Percentiles rank a stretch among this genome's conserved stretches.
phyloP scores from a whole-genome alignment of 2,113 vertebrate species.

The Patagioenas fasciata region DNA sequence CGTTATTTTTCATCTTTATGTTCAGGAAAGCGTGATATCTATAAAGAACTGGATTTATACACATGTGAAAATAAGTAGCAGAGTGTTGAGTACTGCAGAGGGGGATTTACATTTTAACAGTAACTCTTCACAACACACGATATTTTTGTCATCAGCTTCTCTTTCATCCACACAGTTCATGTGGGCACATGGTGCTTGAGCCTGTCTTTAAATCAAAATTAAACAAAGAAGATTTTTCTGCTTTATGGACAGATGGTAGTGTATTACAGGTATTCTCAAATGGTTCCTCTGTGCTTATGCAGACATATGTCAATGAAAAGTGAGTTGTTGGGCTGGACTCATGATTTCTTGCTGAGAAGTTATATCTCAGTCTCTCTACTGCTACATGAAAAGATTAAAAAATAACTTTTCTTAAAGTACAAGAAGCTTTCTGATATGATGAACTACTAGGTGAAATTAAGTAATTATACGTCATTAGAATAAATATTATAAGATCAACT shows the following conservation, averaged over 20 bases:
- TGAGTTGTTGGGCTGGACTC: not conserved
- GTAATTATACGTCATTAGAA: slow-evolving; percentile 53
- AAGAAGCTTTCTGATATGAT: slow-evolving; percentile 13
- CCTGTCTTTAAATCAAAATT: not conserved
- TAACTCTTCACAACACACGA: not conserved
- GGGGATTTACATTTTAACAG: not conserved
- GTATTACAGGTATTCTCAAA: slow-evolving; percentile 46
- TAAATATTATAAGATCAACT: slow-evolving; percentile 56
- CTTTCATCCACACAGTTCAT: not conserved
- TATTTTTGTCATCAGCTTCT: not conserved
- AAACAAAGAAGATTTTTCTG: slow-evolving; percentile 4
- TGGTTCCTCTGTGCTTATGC: not conserved
- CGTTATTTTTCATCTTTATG: slow-evolving; percentile 18
- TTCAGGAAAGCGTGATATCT: not conserved
- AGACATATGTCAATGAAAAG: slow-evolving; percentile 36
- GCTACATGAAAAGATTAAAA: slow-evolving; percentile 7
- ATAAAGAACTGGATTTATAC: slow-evolving; percentile 3
- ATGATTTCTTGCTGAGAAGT: not conserved
- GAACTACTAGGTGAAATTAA: slow-evolving; percentile 49
- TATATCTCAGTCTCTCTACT: not conserved
- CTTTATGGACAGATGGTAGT: slow-evolving; percentile 38
- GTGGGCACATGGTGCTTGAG: not conserved
- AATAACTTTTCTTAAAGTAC: not conserved
- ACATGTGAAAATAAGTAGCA: not conserved
- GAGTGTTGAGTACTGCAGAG: not conserved